These are phyloP conservation scores for Pomatorhinus ruficollis DNA, from an alignment of 2,113 vertebrate species.

Conservation along the genomic window DNA sequence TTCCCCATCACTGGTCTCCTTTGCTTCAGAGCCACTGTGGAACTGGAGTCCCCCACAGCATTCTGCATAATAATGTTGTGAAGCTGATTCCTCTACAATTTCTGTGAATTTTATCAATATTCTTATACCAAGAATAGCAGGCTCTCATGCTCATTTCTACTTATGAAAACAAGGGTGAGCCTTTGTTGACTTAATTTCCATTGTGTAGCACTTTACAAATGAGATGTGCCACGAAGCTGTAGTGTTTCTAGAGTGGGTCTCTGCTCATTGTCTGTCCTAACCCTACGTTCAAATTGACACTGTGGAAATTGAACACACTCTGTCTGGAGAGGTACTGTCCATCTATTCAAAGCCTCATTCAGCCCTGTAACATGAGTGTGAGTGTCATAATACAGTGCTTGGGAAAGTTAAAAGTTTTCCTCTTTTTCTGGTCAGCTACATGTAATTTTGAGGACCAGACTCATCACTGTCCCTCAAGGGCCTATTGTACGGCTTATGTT, in stretches of 20 bases:
- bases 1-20: background rate
- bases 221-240: background rate
- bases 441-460: background rate
- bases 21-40: background rate
- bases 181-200: background rate
- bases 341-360: background rate
- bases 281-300: background rate
- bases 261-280: background rate
- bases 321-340: background rate
- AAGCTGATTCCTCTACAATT: background rate
- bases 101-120: background rate
- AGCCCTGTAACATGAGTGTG: background rate
- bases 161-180: background rate
- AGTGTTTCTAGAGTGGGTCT: background rate
- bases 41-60: background rate
- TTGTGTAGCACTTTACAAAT: background rate
- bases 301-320: accelerated
- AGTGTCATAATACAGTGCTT: background rate
- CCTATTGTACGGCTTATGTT: background rate
- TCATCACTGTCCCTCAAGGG: background rate
- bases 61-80: background rate
- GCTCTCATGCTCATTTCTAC: background rate
- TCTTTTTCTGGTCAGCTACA: background rate
- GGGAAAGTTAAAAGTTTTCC: background rate
- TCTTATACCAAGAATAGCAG: background rate